These are phyloP conservation scores for Acleris laterana DNA, from an alignment of 2,888 invertebrate genomes.

Conservation along the genomic window DNA sequence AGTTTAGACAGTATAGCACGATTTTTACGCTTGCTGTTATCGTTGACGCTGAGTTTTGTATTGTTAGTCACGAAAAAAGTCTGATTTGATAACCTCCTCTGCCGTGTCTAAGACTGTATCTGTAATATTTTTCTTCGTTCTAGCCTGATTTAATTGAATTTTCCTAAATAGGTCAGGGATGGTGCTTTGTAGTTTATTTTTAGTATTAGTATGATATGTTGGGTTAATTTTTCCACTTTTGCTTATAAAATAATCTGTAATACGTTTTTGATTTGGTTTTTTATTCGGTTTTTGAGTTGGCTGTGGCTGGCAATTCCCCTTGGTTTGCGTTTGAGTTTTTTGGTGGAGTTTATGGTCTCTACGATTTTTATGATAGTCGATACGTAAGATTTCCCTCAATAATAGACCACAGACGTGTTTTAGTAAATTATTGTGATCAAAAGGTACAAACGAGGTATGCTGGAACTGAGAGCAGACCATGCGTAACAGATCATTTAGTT, in stretches of 20 bases:
- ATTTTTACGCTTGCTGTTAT: background rate
- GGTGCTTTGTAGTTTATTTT: background rate
- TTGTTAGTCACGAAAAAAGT: constrained; percentile 12
- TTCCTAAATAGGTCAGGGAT: background rate
- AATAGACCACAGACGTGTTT: too few relatives aligned
- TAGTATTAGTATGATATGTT: background rate
- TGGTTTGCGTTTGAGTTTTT: too few relatives aligned
- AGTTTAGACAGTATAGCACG: too few relatives aligned
- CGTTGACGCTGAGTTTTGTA: background rate
- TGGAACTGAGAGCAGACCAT: too few relatives aligned
- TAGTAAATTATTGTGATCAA: too few relatives aligned
- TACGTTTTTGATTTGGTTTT: background rate
- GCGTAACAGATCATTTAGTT: too few relatives aligned
- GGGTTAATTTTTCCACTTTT: background rate
- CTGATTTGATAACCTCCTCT: background rate
- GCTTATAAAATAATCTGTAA: constrained; percentile 1
- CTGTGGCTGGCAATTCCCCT: too few relatives aligned
- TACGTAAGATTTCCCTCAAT: too few relatives aligned
- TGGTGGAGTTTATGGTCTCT: too few relatives aligned
- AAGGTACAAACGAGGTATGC: too few relatives aligned
- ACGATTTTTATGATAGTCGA: too few relatives aligned
- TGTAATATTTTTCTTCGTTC: background rate
- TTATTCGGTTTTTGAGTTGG: too few relatives aligned
- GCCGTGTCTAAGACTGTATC: background rate
- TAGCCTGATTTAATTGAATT: constrained; percentile 1